Base-by-base conservation (phyloP, 2,797 vertebrate genomes). In the Falco concolor region DNA sequence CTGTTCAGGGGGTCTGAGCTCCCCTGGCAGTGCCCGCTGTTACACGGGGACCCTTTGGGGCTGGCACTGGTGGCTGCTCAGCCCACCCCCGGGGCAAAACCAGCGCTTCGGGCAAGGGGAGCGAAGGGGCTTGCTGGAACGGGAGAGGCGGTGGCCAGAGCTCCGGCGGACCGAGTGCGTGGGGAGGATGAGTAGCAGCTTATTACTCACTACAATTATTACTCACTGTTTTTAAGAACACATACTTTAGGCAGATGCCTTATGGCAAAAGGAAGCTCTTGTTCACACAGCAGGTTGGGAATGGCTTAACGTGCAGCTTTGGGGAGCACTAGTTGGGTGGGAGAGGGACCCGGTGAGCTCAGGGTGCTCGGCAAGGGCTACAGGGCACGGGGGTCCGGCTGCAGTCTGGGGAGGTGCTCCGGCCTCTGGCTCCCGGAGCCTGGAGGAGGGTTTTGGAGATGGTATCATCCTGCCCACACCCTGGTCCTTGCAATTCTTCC, bases 181-280 rank as follows among this genome's bases (percentile, higher is more conserved):
- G 92, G 92, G 85, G 83, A 90, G 61, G 96, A 96, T 96, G 95
- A 96, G 95, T 84, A 95, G 96, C 0, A 2, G 56, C 61, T 89
- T 19, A 56, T 96, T 96, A 96, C 92, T 96, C 96, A 96, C 78
- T 67, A 18, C 5, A 1, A 8, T 78, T 23, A 69, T 95, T 96
- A 95, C 80, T 96, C 93, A 90, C 76, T 16, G 77, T 2, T 74
- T 70, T 47, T 78, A 86, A 3, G 83, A 80, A 61, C 9, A 8
- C 27, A 28, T 38, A 0, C 76, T 56, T 61, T 4, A 27, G 13
- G 3, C 59, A 45, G 83, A 20, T 8, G 14, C 56, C 59, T 42
- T 8, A 24, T 1, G 60, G 87, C 65, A 10, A 3, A 44, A 16
- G 84, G 73, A 38, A 56, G 84, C 10, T 11, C 78, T 32, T 0